phyloP scores from a whole-genome alignment of 2,888 invertebrate genomes.

The Leptopilina drosophilae region DNA sequence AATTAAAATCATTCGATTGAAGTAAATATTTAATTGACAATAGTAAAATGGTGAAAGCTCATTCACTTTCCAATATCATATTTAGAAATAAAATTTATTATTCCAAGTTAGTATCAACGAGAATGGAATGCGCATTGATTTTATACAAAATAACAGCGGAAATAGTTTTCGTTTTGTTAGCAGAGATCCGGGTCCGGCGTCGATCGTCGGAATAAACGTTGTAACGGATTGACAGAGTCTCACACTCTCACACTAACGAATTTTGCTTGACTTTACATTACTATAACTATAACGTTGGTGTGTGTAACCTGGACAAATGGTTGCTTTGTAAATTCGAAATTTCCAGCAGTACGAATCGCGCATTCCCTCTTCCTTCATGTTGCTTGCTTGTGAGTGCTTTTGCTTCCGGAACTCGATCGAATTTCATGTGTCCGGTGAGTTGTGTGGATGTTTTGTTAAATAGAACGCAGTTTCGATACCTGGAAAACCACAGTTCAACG shows the following conservation, averaged over 20 bases:
- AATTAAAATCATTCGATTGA: no score
- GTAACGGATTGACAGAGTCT: constrained; percentile 27
- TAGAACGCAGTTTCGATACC: constrained; percentile 17
- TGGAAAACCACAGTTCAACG: neutral
- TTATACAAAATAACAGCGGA: neutral
- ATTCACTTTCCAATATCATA: no score
- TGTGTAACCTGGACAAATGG: constrained; percentile 63
- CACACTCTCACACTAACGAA: neutral
- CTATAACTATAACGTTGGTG: constrained; percentile 47
- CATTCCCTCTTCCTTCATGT: constrained; percentile 41
- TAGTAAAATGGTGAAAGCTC: no score
- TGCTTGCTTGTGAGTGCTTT: neutral
- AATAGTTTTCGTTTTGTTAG: neutral
- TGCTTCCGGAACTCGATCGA: constrained; percentile 24
- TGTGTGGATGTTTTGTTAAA: constrained; percentile 31
- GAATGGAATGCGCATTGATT: no score
- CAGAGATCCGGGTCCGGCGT: neutral
- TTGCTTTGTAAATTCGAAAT: constrained; percentile 67
- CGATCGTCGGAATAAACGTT: neutral
- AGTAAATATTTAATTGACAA: no score
- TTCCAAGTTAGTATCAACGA: no score
- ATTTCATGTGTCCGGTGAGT: constrained; percentile 30
- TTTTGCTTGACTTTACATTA: constrained; percentile 13
- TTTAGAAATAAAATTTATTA: no score
- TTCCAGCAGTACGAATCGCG: constrained; percentile 51